These are phyloP conservation scores for Eleutherodactylus coqui DNA, from an alignment of 2,797 vertebrate genomes.

Conservation along the genomic window DNA sequence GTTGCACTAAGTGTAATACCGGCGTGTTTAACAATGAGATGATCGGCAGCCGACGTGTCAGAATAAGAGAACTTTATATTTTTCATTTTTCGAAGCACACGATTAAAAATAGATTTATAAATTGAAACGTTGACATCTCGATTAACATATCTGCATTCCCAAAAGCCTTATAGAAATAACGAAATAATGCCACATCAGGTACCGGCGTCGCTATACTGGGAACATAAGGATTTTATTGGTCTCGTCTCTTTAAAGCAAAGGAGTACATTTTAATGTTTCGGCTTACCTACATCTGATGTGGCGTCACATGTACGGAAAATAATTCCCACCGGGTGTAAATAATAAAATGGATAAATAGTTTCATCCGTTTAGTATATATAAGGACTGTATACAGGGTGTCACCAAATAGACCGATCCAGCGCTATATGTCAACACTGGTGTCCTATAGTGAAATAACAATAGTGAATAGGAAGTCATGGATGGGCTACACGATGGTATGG, in stretches of 20 bases:
- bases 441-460: too few species aligned
- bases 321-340: not conserved
- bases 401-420: too few species aligned
- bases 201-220: slow-evolving; percentile 56
- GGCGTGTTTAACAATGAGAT: not conserved
- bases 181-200: not conserved
- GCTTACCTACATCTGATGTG: too few species aligned
- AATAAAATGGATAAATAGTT: not conserved
- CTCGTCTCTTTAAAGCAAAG: slow-evolving; percentile 33
- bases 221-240: slow-evolving; percentile 61
- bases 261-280: too few species aligned
- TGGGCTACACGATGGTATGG: too few species aligned
- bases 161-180: slow-evolving; percentile 36
- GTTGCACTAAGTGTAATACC: not conserved
- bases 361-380: too few species aligned
- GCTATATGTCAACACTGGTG: too few species aligned
- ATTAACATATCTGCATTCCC: slow-evolving; percentile 71
- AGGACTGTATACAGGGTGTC: too few species aligned
- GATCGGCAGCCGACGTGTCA: not conserved
- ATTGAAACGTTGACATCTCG: slow-evolving; percentile 68
- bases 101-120: slow-evolving; percentile 18
- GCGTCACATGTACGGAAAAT: too few species aligned
- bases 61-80: not conserved
- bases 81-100: not conserved
- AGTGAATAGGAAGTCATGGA: too few species aligned